Evolutionary conservation across 2,113 vertebrate genomes (phyloP).

Genomic region (Galbula dea): DNA sequence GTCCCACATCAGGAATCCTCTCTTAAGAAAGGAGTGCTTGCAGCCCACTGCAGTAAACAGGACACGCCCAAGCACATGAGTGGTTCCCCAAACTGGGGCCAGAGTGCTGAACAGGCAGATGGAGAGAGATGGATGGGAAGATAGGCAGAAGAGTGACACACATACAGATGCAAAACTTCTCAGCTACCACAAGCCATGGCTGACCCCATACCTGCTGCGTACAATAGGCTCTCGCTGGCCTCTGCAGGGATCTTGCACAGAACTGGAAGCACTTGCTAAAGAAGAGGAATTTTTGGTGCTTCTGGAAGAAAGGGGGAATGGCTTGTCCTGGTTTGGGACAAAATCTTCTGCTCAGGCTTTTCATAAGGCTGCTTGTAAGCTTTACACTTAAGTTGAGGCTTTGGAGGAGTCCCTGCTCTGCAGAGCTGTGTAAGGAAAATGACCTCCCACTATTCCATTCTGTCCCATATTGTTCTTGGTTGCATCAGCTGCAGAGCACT

Average conservation of each 20-base stretch:
- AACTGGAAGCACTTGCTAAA: neutral
- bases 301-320: neutral
- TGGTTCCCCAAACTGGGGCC: neutral
- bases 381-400: neutral
- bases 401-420: neutral
- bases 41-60: rapidly evolving
- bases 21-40: neutral
- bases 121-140: neutral
- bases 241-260: neutral
- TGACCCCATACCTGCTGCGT: neutral
- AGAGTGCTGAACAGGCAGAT: neutral
- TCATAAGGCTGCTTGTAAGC: neutral
- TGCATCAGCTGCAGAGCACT: neutral
- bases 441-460: neutral
- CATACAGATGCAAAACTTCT: slow-evolving; percentile 27
- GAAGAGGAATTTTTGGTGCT: neutral
- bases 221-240: neutral
- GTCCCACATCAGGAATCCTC: neutral
- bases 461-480: neutral
- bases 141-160: neutral
- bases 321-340: neutral
- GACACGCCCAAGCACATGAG: neutral
- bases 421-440: neutral
- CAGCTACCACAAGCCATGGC: neutral
- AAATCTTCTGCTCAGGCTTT: neutral